These are phyloP conservation scores for Polypterus senegalus DNA, from an alignment of 2,113 vertebrate genomes.

Conservation along the genomic window DNA sequence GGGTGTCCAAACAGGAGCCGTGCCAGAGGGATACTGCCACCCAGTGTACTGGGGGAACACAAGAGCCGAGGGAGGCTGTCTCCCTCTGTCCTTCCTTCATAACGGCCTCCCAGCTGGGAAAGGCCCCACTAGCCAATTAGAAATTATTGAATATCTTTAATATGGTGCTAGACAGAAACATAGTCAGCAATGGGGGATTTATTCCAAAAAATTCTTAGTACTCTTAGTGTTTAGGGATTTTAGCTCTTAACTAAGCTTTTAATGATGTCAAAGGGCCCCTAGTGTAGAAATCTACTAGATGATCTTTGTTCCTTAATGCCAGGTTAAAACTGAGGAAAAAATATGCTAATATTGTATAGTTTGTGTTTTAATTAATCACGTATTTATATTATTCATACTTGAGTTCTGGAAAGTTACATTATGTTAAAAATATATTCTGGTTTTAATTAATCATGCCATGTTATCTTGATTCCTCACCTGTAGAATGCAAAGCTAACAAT, in stretches of 20 bases:
- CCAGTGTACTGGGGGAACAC: too few relatives aligned
- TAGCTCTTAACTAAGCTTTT: constrained; percentile 7
- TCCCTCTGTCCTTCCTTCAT: too few relatives aligned
- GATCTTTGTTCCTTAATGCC: not conserved
- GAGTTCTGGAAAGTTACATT: not conserved
- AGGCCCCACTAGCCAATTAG: too few relatives aligned
- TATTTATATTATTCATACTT: constrained; percentile 4
- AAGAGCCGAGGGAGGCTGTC: too few relatives aligned
- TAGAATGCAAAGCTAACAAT: too few relatives aligned
- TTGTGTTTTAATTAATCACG: constrained; percentile 5
- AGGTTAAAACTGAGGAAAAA: not conserved
- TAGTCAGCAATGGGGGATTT: too few relatives aligned
- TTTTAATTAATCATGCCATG: constrained; percentile 4
- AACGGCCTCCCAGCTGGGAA: too few relatives aligned
- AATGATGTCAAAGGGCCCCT: constrained; percentile 5
- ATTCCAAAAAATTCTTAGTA: too few relatives aligned
- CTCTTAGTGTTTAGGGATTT: not conserved
- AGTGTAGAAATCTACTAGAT: not conserved
- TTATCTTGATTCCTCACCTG: not conserved
- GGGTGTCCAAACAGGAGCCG: too few relatives aligned
- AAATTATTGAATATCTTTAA: too few relatives aligned
- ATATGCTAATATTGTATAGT: not conserved
- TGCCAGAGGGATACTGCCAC: too few relatives aligned
- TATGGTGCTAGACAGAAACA: too few relatives aligned
- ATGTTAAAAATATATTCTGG: constrained; percentile 3